Evolutionary conservation across 2,888 invertebrate genomes (phyloP), one percentile per base, ranked within the genome.

Genomic region (Ypsolopha scabrella): DNA sequence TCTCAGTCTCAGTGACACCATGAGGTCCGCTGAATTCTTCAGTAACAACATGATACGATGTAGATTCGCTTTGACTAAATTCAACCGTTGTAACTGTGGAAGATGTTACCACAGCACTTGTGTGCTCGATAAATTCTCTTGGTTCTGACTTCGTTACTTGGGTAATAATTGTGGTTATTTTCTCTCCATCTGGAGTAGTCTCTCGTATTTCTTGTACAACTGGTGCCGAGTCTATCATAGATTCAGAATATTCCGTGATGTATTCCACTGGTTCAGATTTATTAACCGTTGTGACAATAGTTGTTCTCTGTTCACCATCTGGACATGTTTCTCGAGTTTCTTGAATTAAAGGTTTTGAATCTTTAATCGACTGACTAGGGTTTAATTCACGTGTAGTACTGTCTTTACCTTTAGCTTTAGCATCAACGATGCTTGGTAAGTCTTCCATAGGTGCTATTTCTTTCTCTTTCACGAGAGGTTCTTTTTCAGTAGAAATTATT

Each of bases 31-130:
- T 60, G 0, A 59, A 53, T 58, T 73, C 68, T 61, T 78, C 72
- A 51, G 68, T 69, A 6, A 67, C 54, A 13, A 72, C 57, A 53
- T 74, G 65, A 59, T 75, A 75, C 33, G 77, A 74, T 24, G 67
- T 63, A 7, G 78, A 74, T 57, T 80, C 69, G 58, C 70, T 75
- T 60, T 80, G 68, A 45, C 67, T 70, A 34, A 73, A 63, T 66
- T 80, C 73, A 48, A 80, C 70, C 34, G 75, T 79, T 38, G 78
- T 80, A 7, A 77, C 58, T 56, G 68, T 71, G 24, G 81, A 76
- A 46, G 75, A 68, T 35, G 71, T 71, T 41, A 77, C 60, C 14
- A 71, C 56, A 24, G 72, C 75, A 50, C 68, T 77, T 33, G 66
- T 72, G 48, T 73, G 72, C 60, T 82, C 79, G 41, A 72, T 68